Percentiles rank a stretch among this genome's conserved stretches.
Conservation (phyloP, 2,797 vertebrate species). For the Hoplostethus atlanticus region DNA sequence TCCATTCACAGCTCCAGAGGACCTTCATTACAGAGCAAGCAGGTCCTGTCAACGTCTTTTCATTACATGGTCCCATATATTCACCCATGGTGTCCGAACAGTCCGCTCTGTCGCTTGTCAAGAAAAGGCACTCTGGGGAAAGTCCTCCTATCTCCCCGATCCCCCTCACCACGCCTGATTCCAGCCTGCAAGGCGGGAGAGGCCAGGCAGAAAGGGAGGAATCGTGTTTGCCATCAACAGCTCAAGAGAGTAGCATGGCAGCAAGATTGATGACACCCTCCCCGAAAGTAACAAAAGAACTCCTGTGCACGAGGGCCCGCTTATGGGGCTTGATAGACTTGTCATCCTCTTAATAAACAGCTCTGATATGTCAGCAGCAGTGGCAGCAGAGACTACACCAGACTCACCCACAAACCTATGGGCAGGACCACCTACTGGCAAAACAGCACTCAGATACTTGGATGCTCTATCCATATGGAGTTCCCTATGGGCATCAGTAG, state of each 20-base stretch:
- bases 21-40: constrained; percentile 85
- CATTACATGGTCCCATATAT: constrained; percentile 83
- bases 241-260: constrained; percentile 91
- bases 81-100: constrained; percentile 80
- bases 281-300: constrained; percentile 89
- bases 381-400: constrained; percentile 79
- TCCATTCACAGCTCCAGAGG: constrained; percentile 80
- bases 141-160: constrained; percentile 81
- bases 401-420: constrained; percentile 74
- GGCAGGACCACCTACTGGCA: constrained; percentile 79
- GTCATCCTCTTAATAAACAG: constrained; percentile 96
- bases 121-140: constrained; percentile 81
- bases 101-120: constrained; percentile 80
- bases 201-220: constrained; percentile 83
- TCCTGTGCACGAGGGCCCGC: constrained; percentile 90
- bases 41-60: constrained; percentile 85
- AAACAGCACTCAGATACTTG: constrained; percentile 32
- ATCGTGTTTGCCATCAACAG: constrained; percentile 88
- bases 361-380: constrained; percentile 86
- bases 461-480: constrained; percentile 44
- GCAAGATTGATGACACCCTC: constrained; percentile 94
- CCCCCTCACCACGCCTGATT: constrained; percentile 74
- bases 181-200: constrained; percentile 78
- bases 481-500: constrained; percentile 42
- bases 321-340: constrained; percentile 95